Evolutionary conservation across 2,888 invertebrate genomes (phyloP), one percentile per base, ranked within the genome.

Genomic region (Mesorhabditis spiculigera): DNA sequence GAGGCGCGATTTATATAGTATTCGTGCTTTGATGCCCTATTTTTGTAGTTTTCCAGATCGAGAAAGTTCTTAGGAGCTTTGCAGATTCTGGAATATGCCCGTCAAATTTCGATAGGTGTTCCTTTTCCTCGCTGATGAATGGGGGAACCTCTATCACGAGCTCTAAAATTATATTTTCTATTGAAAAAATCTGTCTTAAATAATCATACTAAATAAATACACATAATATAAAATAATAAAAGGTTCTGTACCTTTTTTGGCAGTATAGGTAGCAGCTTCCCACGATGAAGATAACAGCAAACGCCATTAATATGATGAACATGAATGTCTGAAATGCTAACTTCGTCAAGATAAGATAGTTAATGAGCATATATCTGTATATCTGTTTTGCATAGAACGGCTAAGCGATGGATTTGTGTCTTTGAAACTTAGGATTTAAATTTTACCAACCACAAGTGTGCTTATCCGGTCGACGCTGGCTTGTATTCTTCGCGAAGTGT

Each of bases 1-100:
- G 28, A 28, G 28, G 28, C 28, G 28, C 28, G 28, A 28, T 28
- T 28, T 28, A 28, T 28, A 28, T 28, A 28, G 28, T 28, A 28
- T 28, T 28, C 28, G 28, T 28, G 28, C 28, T 28, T 28, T 28
- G 28, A 28, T 28, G 28, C 1, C 28, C 28, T 28, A 28, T 28
- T 28, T 28, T 28, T 28, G 28, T 28, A 28, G 28, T 28, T 50
- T 50, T 50, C n/a, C 10, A 50, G 3, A 50, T 50, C n/a, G 58
- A 50, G n/a, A 50, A 50, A 50, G 58, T 50, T 50, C 58, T 50
- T 50, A n/a, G n/a, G n/a, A 50, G 58, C 58, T 50, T 50, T 50
- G 58, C n/a, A 50, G 58, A 50, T 28, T 28, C 28, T 28, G 58
- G n/a, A 50, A 13, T 50, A 13, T n/a, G n/a, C 8, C n/a, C n/a